phyloP scores from a whole-genome alignment of 2,888 invertebrate genomes.

The Tiphia femorata region DNA sequence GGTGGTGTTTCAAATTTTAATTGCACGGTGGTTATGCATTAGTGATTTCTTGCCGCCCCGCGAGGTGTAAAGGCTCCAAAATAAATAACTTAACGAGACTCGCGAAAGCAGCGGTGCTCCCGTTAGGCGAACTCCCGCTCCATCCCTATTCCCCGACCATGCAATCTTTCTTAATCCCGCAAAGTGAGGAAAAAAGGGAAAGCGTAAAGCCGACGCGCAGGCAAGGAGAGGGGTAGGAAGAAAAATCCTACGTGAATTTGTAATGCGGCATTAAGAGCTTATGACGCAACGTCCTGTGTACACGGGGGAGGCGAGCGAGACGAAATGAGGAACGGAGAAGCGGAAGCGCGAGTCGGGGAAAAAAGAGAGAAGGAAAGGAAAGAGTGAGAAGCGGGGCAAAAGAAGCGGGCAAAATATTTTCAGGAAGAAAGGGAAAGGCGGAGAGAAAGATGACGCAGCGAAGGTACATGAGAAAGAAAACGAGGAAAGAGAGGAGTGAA shows the following conservation, averaged over 20 bases:
- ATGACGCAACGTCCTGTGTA: constrained; percentile 20
- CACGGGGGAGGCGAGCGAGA: constrained; percentile 3
- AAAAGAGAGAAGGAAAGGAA: background rate
- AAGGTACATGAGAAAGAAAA: background rate
- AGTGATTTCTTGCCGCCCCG: background rate
- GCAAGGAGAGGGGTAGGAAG: constrained; percentile 8
- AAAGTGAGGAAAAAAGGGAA: constrained; percentile 28
- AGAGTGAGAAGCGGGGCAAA: background rate
- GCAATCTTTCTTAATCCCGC: constrained; percentile 37
- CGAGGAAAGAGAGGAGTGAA: background rate
- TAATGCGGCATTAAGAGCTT: constrained; percentile 39
- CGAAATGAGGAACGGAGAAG: background rate
- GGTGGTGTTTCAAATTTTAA: too few relatives aligned
- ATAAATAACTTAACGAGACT: constrained; percentile 13
- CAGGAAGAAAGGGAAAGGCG: constrained; percentile 6
- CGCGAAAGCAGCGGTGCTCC: constrained; percentile 4
- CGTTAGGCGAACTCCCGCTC: constrained; percentile 3
- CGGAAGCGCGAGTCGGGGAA: too few relatives aligned
- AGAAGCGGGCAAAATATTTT: background rate
- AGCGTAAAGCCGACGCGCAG: constrained; percentile 14
- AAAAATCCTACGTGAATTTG: constrained; percentile 39
- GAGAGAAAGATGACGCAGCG: background rate
- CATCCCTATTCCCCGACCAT: constrained; percentile 6
- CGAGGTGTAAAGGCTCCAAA: background rate
- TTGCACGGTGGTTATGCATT: too few relatives aligned